Base-by-base conservation (phyloP, 2,797 vertebrate species). In the Heteromormyrus szaboi region DNA sequence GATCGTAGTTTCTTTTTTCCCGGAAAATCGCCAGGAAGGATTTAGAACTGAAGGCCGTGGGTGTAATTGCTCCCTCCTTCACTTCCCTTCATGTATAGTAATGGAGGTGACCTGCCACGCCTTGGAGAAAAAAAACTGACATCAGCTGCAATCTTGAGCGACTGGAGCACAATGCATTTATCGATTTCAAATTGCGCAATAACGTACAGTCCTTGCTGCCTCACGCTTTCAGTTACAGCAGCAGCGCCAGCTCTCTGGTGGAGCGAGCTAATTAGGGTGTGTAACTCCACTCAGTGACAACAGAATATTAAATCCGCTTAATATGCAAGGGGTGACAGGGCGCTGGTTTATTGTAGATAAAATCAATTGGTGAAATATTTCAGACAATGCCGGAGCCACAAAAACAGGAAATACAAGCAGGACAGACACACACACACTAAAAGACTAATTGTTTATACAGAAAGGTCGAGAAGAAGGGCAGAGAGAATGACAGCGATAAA, bases 231-330 rank as follows among this genome's bases (percentile, higher is more conserved):
- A 87, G n/a, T 65, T 65, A 65, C 33, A 25, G 33, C 17, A 54
- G 51, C 14, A 22, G 59, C 29, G 33, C 56, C 5, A n/a, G n/a
- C 8, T 11, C 85, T 51, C 9, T 59, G 87, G 2, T 2, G 72
- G 53, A 19, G 51, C n/a, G 22, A 79, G 83, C 3, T 65, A 46
- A 59, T 53, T 14, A 65, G 51, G 65, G 86, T 91, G 81, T 90
- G 68, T 89, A 90, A 87, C 87, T 86, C 88, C 84, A 89, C 86
- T 89, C 89, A 89, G 88, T 72, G 87, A 33, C 86, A 89, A 87
- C 86, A 84, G 83, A 91, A 72, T 87, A 65, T 86, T 79, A 68
- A 59, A 87, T 46, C 68, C 17, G 19, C 51, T 68, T 41, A 48
- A 87, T 87, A 54, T 29, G 41, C 41, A 22, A 25, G 8, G 33